Evolutionary conservation across 1,140 invertebrate genomes (phyloP).

Genomic region (Olivierus martensii): DNA sequence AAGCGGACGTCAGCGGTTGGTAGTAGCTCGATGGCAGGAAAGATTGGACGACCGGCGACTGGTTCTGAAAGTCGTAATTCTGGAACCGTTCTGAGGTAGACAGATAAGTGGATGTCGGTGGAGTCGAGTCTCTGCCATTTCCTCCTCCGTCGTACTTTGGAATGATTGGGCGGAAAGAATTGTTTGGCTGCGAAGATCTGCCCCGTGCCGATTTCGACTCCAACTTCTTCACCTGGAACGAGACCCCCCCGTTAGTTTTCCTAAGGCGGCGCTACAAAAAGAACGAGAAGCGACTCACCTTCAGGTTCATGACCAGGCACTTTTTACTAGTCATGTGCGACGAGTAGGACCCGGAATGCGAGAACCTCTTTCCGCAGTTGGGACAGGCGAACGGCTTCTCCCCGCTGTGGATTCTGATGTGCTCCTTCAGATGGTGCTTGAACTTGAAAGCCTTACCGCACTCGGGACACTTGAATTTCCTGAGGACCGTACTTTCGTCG

Average conservation of each 20-base stretch:
- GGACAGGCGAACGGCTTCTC: slow-evolving; percentile 96
- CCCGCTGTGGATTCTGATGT: slow-evolving; percentile 90
- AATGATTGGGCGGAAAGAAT: slow-evolving; percentile 19
- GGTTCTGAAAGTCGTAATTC: neutral
- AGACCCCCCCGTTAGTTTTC: slow-evolving; percentile 12
- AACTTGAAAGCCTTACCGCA: slow-evolving; percentile 99
- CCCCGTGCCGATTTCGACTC: neutral
- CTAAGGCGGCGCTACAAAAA: slow-evolving; percentile 2
- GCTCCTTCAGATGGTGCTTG: slow-evolving; percentile 97
- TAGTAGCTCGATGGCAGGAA: slow-evolving; percentile 9
- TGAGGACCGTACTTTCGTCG: slow-evolving; percentile 67
- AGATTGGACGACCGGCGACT: neutral
- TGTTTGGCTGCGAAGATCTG: slow-evolving; percentile 5
- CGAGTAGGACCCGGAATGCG: slow-evolving; percentile 97
- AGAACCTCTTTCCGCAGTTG: slow-evolving; percentile 96
- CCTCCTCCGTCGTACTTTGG: slow-evolving; percentile 13
- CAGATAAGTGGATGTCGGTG: slow-evolving; percentile 5
- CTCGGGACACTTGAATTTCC: slow-evolving; percentile 97
- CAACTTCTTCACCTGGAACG: neutral
- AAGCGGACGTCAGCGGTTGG: slow-evolving; percentile 5
- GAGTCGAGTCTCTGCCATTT: neutral
- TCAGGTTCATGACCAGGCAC: slow-evolving; percentile 95
- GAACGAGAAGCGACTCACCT: slow-evolving; percentile 67
- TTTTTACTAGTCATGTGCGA: slow-evolving; percentile 99
- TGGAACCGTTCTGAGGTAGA: slow-evolving; percentile 4